phyloP scores from a whole-genome alignment of 1,140 invertebrate species.

The Zaprionus kolodkinae region DNA sequence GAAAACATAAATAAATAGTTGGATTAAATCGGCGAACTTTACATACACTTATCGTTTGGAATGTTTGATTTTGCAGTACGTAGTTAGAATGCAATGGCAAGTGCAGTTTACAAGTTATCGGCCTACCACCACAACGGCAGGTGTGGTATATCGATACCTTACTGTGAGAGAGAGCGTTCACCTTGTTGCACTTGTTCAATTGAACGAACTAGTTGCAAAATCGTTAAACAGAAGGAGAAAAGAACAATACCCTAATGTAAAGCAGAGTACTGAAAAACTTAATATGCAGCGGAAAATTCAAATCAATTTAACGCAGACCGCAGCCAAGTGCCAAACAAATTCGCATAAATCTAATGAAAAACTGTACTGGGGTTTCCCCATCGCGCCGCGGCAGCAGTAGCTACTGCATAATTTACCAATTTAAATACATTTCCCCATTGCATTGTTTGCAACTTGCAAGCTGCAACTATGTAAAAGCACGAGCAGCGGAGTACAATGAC shows the following conservation, averaged over 20 bases:
- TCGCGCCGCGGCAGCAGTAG: neutral
- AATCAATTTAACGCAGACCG: conserved; percentile 74
- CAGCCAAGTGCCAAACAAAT: conserved; percentile 45
- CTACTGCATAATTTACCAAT: conserved; percentile 71
- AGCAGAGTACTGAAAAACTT: neutral
- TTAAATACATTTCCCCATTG: conserved; percentile 49
- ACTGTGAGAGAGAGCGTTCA: neutral
- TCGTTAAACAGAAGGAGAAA: neutral
- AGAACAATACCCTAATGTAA: neutral
- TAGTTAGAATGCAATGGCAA: neutral
- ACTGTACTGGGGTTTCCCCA: neutral
- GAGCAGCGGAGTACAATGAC: conserved; percentile 49
- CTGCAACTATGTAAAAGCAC: neutral
- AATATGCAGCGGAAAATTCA: conserved; percentile 71
- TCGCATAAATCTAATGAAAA: conserved; percentile 62
- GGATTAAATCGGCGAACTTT: conserved; percentile 9
- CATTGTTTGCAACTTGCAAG: conserved; percentile 46
- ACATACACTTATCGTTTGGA: conserved; percentile 10
- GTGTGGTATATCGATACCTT: neutral
- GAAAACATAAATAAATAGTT: conserved; percentile 16
- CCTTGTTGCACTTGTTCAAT: neutral
- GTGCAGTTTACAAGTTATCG: neutral
- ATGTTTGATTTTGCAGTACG: neutral
- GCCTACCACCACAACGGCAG: neutral
- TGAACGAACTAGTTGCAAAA: too few relatives aligned